A percentile compares a stretch with the other conserved stretches of the same genome.
Evolutionary conservation across 53 echinoderm and acorn worm species (phyloP).

Genomic region (Mesocentrotus franciscanus): DNA sequence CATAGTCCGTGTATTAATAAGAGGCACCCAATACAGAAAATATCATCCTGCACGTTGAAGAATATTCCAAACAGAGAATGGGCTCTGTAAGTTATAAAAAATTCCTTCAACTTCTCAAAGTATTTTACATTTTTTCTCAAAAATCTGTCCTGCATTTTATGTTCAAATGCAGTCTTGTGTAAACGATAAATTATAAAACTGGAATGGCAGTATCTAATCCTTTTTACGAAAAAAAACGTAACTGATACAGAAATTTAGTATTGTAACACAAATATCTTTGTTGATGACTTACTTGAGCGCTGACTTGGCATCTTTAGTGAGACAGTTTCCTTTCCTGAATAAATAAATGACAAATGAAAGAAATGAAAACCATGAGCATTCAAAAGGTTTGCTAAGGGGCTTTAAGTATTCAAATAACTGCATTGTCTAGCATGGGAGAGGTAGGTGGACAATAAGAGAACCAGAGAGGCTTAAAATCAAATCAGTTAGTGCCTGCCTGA

Average conservation of each 20-base stretch:
- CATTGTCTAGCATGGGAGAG: no score
- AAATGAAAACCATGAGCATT: not conserved
- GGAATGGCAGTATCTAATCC: not conserved
- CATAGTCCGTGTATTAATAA: not conserved
- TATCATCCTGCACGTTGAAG: not conserved
- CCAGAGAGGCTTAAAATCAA: no score
- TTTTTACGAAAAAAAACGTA: not conserved
- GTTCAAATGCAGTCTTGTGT: not conserved
- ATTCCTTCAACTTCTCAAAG: not conserved
- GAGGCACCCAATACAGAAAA: no score
- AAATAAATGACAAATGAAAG: slow-evolving; percentile 14
- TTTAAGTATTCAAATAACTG: not conserved
- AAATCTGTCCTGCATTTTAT: not conserved
- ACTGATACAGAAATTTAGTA: not conserved
- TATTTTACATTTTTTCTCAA: not conserved
- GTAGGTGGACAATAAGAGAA: no score
- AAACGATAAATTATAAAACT: not conserved
- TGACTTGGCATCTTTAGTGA: slow-evolving; percentile 80
- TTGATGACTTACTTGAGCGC: slow-evolving; percentile 78
- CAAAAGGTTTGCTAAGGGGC: not conserved
- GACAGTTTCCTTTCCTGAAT: slow-evolving; percentile 73
- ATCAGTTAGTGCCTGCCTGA: no score
- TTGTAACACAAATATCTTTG: not conserved
- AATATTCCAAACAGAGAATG: not conserved
- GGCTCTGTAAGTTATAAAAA: not conserved